Evolutionary conservation across 2,113 vertebrate species (phyloP).

Genomic region (Symphodus melops): DNA sequence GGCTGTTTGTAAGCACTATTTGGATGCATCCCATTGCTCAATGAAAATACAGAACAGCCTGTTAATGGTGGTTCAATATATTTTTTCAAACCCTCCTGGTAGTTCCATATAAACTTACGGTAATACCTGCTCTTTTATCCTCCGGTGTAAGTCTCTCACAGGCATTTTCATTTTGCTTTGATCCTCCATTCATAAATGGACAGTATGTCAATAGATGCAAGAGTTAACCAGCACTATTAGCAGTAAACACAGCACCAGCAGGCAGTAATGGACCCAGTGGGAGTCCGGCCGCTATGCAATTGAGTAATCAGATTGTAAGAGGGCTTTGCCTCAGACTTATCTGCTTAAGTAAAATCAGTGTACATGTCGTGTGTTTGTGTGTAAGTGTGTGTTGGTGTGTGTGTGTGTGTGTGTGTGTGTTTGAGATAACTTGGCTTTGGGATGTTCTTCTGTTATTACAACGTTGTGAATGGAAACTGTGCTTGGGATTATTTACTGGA

Average conservation of each 20-base stretch:
- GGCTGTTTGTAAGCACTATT: conserved; percentile 8
- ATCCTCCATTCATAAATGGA: too few relatives aligned
- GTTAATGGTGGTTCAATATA: conserved; percentile 7
- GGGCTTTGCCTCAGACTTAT: conserved; percentile 60
- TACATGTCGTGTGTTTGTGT: neutral
- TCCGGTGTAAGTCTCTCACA: conserved; percentile 3
- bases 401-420: conserved; percentile 6
- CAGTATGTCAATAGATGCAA: too few relatives aligned
- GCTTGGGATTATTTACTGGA: neutral
- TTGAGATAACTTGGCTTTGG: conserved; percentile 22
- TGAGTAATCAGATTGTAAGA: conserved; percentile 67
- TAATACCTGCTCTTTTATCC: conserved; percentile 48
- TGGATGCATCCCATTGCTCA: conserved; percentile 22
- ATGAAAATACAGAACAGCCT: conserved; percentile 24
- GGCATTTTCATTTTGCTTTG: conserved; percentile 37
- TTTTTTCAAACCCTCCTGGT: conserved; percentile 38
- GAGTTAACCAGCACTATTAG: too few relatives aligned
- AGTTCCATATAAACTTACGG: conserved; percentile 36
- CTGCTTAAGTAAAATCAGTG: conserved; percentile 46
- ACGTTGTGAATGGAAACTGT: conserved; percentile 1
- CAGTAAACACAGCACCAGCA: too few relatives aligned
- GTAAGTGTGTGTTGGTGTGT: too few relatives aligned
- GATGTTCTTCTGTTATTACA: conserved; percentile 12
- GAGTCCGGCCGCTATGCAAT: conserved; percentile 43
- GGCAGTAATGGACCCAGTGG: conserved; percentile 53